A percentile compares a stretch with the other conserved stretches of the same genome.
Conservation (phyloP, 1,140 invertebrate species). For the Bombyx mori region DNA sequence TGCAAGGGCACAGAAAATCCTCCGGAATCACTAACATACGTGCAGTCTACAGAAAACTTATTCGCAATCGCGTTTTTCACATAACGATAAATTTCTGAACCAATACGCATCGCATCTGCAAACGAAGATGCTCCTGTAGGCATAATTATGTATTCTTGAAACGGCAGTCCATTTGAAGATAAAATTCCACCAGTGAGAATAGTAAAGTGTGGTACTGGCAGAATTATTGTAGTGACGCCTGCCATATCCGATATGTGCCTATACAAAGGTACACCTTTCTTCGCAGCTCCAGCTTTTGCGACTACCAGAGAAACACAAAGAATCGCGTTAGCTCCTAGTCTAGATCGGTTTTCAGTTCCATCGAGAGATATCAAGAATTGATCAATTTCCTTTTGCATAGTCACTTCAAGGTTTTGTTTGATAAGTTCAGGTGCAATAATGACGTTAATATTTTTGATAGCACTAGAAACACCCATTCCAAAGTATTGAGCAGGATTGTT, state of each 20-base stretch:
- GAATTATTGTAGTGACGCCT: constrained; percentile 88
- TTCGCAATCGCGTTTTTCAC: constrained; percentile 93
- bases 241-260: constrained; percentile 94
- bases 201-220: constrained; percentile 97
- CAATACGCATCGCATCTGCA: constrained; percentile 97
- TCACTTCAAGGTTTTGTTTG: constrained; percentile 87
- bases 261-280: constrained; percentile 88
- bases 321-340: constrained; percentile 96
- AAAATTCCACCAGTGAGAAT: constrained; percentile 98
- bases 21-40: constrained; percentile 97
- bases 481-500: constrained; percentile 87
- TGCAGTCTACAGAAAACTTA: constrained; percentile 90
- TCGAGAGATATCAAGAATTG: constrained; percentile 93
- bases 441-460: constrained; percentile 91
- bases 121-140: constrained; percentile 90
- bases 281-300: constrained; percentile 94
- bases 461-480: constrained; percentile 93
- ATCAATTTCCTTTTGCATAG: constrained; percentile 92
- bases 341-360: constrained; percentile 95
- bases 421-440: constrained; percentile 88
- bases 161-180: constrained; percentile 96
- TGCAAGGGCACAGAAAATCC: constrained; percentile 97
- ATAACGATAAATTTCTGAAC: constrained; percentile 95
- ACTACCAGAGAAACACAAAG: constrained; percentile 95
- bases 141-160: constrained; percentile 97